Evolutionary conservation across 2,113 vertebrate species (phyloP), one percentile per base, ranked within the genome.

Genomic region (Brachionichthys hirsutus): DNA sequence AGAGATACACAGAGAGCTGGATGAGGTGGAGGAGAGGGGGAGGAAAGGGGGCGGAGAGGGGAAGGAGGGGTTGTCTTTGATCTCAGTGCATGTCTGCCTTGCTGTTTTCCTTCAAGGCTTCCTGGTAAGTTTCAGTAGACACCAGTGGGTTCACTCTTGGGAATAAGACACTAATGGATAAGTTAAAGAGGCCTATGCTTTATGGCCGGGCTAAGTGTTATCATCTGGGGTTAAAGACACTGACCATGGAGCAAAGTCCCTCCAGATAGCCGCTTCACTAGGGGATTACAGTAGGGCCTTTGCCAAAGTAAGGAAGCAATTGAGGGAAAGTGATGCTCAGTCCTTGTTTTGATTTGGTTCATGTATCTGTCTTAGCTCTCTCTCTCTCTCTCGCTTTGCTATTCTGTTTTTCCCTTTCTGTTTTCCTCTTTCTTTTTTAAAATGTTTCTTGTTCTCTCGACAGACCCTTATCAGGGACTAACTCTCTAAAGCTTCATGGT

Each of bases 71-170:
- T 10, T 59, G 76, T 71, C 89, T 92, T 92, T 92, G 90, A 91
- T 92, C 90, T 92, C 70, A 9, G 63, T 70, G 70, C 85, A 89
- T 89, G 90, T 91, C 90, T 89, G 79, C 89, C 74, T 81, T 87
- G 89, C 89, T 91, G 90, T 89, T 92, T 92, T 89, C 83, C 90
- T 91, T 91, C 85, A 90, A 90, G 89, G 82, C 87, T 91, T 89
- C 87, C 91, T 91, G 90, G 90, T 84, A 90, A 88, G 91, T 85
- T 91, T 92, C 90, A 92, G 86, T 74, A 90, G 88, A 90, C 87
- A 84, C 87, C 78, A 82, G 75, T 38, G 58, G 80, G 80, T 82
- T 84, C 82, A 74, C 88, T 89, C 90, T 88, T 72, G 66, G 86
- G 86, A 77, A 89, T 85, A 44, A 80, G 80, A 86, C 85, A 64